Conservation (phyloP, 2,797 vertebrate species). For the Poecilia wingei region DNA sequence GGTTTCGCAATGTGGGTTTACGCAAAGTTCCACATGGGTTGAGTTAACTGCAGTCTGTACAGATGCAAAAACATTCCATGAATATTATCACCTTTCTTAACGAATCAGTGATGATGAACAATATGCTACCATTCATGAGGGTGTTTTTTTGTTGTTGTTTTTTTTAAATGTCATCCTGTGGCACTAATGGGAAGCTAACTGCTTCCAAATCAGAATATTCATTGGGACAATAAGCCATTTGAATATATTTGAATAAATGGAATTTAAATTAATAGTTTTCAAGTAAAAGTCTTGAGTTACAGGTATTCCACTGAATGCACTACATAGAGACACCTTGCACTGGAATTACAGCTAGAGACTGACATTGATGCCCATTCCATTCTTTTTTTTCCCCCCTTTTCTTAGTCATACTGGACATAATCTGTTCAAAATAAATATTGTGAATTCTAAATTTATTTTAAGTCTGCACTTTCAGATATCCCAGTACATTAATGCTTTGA, state of each 20-base stretch:
- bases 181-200: not conserved
- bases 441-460: not conserved
- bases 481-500: not conserved
- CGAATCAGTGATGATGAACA: not conserved
- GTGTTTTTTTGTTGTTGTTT: not conserved
- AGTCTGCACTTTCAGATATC: not conserved
- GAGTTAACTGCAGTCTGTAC: not conserved
- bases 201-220: not conserved
- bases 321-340: not conserved
- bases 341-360: not conserved
- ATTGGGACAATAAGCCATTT: not conserved
- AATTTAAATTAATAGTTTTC: too few relatives aligned
- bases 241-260: not conserved
- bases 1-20: not conserved
- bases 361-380: not conserved
- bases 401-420: not conserved
- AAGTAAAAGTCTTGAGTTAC: not conserved
- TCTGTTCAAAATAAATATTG: not conserved
- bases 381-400: not conserved
- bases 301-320: not conserved
- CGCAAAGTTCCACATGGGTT: not conserved
- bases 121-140: not conserved
- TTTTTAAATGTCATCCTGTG: not conserved
- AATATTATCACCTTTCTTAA: conserved; percentile 5
- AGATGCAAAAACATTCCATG: not conserved